Evolutionary conservation across 2,888 invertebrate species (phyloP), one percentile per base, ranked within the genome.

Genomic region (Ectobius pallidus): DNA sequence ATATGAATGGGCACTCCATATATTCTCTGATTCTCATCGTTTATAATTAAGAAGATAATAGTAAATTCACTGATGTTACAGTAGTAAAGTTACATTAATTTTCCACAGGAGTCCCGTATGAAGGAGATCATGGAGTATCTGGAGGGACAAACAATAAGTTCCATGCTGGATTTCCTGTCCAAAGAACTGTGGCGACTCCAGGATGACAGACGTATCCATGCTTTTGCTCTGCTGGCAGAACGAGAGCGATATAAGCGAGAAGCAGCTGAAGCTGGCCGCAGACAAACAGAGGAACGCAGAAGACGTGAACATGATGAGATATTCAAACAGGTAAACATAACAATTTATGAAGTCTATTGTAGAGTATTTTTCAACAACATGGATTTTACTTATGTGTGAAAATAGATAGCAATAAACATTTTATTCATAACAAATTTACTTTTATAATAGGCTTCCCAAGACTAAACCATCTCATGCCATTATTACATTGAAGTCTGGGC

Each of bases 151-250:
- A 89, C 91, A 0, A 86, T 94, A 11, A 89, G 92, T 0, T 90
- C 90, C 9, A 87, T 92, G 32, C 84, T 95, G 74, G 91, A 90
- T 78, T 91, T 90, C 81, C 83, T 96, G 18, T 90, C 90, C 81
- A 92, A 95, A 81, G 95, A 96, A 82, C 84, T 95, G 76, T 82
- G 88, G 14, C 86, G 94, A 14, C 83, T 96, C 1, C 86, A 91
- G 75, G 92, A 93, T 77, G 94, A 95, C 81, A 86, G 94, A 6
- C 87, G 90, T 73, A 89, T 92, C 16, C 94, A 95, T 78, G 93
- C 94, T 0, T 89, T 92, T 80, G 89, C 91, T 30, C 85, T 95
- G 77, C 83, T 95, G 46, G 92, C 93, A 0, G 93, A 94, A 78
- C 86, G 92, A 34, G 92, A 94, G 78, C 87, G 94, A 75, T 85